These are phyloP conservation scores for Polyommatus iphigenia DNA, from an alignment of 2,888 invertebrate genomes.

Conservation along the genomic window DNA sequence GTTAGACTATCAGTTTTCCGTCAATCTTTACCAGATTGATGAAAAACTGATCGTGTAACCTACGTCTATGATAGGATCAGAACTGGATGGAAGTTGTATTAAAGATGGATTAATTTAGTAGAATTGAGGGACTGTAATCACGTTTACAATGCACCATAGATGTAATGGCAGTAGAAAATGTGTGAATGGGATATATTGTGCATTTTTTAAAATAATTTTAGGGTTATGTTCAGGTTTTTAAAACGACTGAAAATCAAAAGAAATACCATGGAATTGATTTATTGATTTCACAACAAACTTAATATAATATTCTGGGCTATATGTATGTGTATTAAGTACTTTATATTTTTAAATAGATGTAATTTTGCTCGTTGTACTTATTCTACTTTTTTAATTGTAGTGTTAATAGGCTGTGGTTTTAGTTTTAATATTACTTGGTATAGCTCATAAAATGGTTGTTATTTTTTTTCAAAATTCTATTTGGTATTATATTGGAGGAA, in stretches of 20 bases:
- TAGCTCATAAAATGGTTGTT: neutral
- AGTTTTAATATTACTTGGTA: neutral
- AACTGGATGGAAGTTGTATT: neutral
- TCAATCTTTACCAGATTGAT: no score
- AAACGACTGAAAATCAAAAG: neutral
- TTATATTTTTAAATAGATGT: neutral
- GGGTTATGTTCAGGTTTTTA: neutral
- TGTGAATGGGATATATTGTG: neutral
- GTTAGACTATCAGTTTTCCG: no score
- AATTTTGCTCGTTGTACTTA: neutral
- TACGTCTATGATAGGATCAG: no score
- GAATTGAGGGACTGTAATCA: neutral
- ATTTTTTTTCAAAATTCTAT: constrained; percentile 11
- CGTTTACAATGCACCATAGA: neutral
- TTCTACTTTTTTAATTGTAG: neutral
- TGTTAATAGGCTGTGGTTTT: constrained; percentile 7
- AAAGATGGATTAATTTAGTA: neutral
- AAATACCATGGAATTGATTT: neutral
- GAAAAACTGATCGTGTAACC: no score
- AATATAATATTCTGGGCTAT: neutral
- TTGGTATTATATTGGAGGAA: neutral
- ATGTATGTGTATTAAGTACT: neutral
- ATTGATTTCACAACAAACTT: neutral
- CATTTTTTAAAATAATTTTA: neutral
- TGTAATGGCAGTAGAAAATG: neutral